Conservation (phyloP, 2,797 vertebrate species). For the Alfaro cultratus region DNA sequence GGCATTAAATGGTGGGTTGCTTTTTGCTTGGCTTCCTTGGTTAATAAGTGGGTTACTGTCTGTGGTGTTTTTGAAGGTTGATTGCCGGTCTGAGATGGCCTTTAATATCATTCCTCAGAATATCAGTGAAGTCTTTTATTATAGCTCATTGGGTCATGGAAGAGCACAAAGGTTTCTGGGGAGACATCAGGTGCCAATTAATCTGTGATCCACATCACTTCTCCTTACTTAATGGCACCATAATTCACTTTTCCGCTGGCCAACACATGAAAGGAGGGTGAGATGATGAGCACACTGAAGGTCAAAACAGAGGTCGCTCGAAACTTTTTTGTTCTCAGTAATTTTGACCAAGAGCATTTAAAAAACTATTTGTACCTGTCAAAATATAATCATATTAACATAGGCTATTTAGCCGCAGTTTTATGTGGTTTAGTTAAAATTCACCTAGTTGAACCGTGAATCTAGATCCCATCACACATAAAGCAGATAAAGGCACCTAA, state of each 20-base stretch:
- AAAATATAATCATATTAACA: too few relatives aligned
- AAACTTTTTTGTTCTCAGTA: too few relatives aligned
- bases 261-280: constrained; percentile 70
- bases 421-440: too few relatives aligned
- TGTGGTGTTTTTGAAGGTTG: constrained; percentile 79
- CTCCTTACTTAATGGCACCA: constrained; percentile 32
- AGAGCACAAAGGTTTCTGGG: constrained; percentile 59
- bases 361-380: too few relatives aligned
- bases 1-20: constrained; percentile 69
- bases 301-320: constrained; percentile 29
- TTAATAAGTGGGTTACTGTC: constrained; percentile 73
- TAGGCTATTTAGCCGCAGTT: too few relatives aligned
- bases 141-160: constrained; percentile 45
- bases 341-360: too few relatives aligned
- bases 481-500: too few relatives aligned
- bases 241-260: constrained; percentile 57
- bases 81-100: constrained; percentile 61
- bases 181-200: constrained; percentile 57
- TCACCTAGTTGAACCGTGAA: too few relatives aligned
- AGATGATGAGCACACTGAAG: constrained; percentile 60
- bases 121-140: constrained; percentile 75
- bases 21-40: constrained; percentile 61
- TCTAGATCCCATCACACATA: too few relatives aligned
- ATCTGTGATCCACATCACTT: constrained; percentile 62
- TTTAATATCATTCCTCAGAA: constrained; percentile 67